Evolutionary conservation across 2,888 invertebrate genomes (phyloP).

Genomic region (Zaprionus lineosus): DNA sequence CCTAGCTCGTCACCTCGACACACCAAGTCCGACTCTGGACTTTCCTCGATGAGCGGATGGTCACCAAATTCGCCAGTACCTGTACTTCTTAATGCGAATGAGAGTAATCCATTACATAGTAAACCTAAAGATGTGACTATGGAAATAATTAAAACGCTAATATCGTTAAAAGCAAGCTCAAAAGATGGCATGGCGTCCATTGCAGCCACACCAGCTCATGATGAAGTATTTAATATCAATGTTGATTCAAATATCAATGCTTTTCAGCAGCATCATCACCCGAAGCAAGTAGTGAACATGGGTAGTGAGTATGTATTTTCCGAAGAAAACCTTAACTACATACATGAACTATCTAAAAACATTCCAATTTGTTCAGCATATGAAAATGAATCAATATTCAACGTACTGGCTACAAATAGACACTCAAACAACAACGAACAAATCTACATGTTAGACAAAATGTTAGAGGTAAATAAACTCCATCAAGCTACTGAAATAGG

Average conservation of each 20-base stretch:
- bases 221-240: conserved; percentile 1
- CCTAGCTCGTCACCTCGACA: conserved; percentile 63
- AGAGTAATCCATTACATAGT: conserved; percentile 36
- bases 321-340: conserved; percentile 82
- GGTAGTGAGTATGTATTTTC: conserved; percentile 74
- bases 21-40: conserved; percentile 92
- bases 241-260: not conserved
- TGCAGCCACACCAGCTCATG: not conserved
- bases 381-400: conserved; percentile 82
- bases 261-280: conserved; percentile 2
- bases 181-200: too few species aligned
- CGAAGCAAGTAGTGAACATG: not conserved
- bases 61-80: conserved; percentile 89
- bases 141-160: conserved; percentile 45
- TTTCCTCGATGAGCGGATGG: conserved; percentile 94
- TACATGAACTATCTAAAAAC: conserved; percentile 82
- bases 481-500: conserved; percentile 17
- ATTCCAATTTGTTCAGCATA: conserved; percentile 82
- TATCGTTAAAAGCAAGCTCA: not conserved
- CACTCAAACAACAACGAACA: conserved; percentile 11
- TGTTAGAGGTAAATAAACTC: conserved; percentile 76
- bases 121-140: conserved; percentile 48
- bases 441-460: conserved; percentile 72
- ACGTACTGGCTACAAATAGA: conserved; percentile 59
- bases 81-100: conserved; percentile 7